Base-by-base conservation (phyloP, 2,797 vertebrate genomes). In the Eupleurogrammus muticus region DNA sequence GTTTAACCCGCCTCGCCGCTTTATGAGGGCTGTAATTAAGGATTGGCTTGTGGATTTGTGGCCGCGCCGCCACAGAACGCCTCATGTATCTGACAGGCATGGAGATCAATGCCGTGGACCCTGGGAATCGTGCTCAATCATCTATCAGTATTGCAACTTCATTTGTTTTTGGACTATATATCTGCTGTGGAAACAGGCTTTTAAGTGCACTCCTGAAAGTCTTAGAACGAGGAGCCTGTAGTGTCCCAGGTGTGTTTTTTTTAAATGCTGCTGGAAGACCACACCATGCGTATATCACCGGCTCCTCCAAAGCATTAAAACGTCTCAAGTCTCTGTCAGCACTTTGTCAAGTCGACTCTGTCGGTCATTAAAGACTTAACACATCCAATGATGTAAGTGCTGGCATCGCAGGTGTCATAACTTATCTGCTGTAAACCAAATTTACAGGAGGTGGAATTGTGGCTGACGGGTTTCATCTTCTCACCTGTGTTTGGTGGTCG, bases 1-100 rank as follows among this genome's bases (percentile, higher is more conserved):
- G 73, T 68, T 82, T 76, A 72, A 28, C 66, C 79, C 57, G 61
- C 78, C 64, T 77, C 38, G 63, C 78, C 70, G 73, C 81, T 82
- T 78, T 85, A 77, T 75, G 75, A 86, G 77, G 75, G 73, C 88
- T 87, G 78, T 89, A 90, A 93, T 92, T 90, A 92, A 79, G 77
- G 73, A 87, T 63, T 84, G 86, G 89, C 76, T 83, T 83, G 86
- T 70, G 89, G 83, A 53, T 51, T 59, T 80, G 86, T 66, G 89
- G 90, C 82, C 78, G 23, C 59, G 67, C 75, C 32, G 71, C 90
- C 84, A 76, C 85, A 75, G 81, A 85, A 84, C 53, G 83, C 80
- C 74, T 90, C 77, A 81, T 89, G 83, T 81, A 79, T 77, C 80
- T 85, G 77, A 84, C 82, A 75, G 80, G 52, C 66, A 34, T 46